phyloP scores from a whole-genome alignment of 2,113 vertebrate genomes.

The Dendrocopos noguchii region DNA sequence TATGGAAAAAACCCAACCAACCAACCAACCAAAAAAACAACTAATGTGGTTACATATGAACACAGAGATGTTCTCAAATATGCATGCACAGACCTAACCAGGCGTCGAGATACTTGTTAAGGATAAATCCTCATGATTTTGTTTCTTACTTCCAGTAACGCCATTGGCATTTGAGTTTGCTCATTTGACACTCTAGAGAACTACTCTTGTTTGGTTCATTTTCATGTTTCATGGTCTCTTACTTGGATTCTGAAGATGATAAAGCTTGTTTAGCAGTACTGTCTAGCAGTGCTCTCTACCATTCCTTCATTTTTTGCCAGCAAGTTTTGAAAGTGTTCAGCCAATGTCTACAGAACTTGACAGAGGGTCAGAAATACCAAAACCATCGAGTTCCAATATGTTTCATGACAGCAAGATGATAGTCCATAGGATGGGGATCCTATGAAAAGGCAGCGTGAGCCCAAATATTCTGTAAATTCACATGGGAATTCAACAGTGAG shows the following conservation, averaged over 20 bases:
- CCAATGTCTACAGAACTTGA: neutral
- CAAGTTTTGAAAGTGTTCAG: neutral
- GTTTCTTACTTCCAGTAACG: accelerated
- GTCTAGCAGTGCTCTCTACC: neutral
- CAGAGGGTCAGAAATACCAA: neutral
- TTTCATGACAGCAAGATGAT: neutral
- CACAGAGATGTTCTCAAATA: neutral
- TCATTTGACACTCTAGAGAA: neutral
- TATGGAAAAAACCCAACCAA: neutral
- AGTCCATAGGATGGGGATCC: neutral
- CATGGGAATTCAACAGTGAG: neutral
- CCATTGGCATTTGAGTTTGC: neutral
- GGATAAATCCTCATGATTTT: neutral
- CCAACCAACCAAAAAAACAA: no score
- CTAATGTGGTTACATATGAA: neutral
- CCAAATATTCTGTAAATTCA: neutral
- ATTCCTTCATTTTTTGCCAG: neutral
- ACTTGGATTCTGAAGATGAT: neutral
- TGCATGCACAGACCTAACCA: neutral
- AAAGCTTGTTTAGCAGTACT: neutral
- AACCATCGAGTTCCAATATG: neutral
- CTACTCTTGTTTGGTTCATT: neutral
- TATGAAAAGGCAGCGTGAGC: neutral
- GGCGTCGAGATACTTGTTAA: neutral
- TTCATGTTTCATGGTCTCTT: neutral